Evolutionary conservation across 1,140 invertebrate genomes (phyloP).

Genomic region (Carcinoscorpius rotundicauda): DNA sequence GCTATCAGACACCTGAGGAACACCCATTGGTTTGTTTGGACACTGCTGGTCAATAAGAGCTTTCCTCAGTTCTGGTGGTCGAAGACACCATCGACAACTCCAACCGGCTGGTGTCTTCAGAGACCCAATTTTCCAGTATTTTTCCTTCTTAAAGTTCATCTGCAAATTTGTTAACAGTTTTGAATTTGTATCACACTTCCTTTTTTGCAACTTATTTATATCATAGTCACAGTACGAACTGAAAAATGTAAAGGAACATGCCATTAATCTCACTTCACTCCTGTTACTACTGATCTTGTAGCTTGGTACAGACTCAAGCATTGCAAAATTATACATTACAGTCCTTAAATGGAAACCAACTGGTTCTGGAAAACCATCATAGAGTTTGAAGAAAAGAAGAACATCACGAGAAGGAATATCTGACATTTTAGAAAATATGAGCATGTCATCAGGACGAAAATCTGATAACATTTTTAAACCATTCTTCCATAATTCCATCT

Average conservation of each 20-base stretch:
- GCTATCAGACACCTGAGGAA: too few relatives aligned
- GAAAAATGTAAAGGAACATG: conserved; percentile 13
- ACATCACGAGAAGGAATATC: conserved; percentile 15
- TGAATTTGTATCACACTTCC: conserved; percentile 4
- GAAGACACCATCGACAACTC: too few relatives aligned
- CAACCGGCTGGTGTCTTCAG: not conserved
- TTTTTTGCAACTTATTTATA: conserved; percentile 6
- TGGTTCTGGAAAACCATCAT: conserved; percentile 18
- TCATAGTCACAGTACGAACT: conserved; percentile 11
- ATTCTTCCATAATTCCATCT: conserved; percentile 11
- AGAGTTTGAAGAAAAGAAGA: conserved; percentile 19
- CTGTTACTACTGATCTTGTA: conserved; percentile 2
- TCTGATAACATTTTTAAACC: conserved; percentile 13
- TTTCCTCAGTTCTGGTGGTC: too few relatives aligned
- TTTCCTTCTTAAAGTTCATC: too few relatives aligned
- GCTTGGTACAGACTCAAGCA: not conserved
- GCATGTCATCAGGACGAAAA: conserved; percentile 21
- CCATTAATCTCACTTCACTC: conserved; percentile 8
- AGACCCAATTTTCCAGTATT: not conserved
- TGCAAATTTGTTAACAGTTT: not conserved
- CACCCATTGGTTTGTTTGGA: too few relatives aligned
- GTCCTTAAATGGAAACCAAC: conserved; percentile 14
- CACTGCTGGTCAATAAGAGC: too few relatives aligned
- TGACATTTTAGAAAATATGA: conserved; percentile 15
- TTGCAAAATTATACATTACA: conserved; percentile 14